Evolutionary conservation across 2,888 invertebrate genomes (phyloP).

Genomic region (Copidosoma aretas): DNA sequence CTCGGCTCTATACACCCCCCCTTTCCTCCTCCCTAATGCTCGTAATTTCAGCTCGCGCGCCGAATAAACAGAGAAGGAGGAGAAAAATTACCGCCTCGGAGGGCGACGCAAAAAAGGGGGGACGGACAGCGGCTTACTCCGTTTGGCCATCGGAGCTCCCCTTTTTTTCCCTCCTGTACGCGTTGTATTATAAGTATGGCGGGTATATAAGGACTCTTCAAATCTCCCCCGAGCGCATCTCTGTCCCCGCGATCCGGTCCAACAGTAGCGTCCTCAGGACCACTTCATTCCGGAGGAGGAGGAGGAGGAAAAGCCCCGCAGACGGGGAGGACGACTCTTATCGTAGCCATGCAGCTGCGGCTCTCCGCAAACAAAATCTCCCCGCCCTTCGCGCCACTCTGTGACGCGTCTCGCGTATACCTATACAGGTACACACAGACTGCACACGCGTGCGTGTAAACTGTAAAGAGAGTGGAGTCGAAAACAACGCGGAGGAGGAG

Average conservation of each 20-base stretch:
- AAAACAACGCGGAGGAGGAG: neutral
- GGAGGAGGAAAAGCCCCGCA: too few species aligned
- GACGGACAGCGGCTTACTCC: too few species aligned
- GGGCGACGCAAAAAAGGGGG: too few species aligned
- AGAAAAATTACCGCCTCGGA: too few species aligned
- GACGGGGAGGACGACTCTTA: conserved; percentile 10
- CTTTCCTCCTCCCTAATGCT: too few species aligned
- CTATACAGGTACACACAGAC: neutral
- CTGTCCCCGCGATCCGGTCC: neutral
- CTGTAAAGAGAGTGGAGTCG: neutral
- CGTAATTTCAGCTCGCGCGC: too few species aligned
- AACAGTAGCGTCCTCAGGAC: neutral
- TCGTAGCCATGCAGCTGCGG: conserved; percentile 29
- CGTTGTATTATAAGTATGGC: too few species aligned
- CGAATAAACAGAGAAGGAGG: too few species aligned
- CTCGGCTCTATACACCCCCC: too few species aligned
- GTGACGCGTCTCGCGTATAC: neutral
- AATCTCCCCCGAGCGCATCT: neutral
- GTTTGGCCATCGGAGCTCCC: too few species aligned
- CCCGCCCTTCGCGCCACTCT: neutral
- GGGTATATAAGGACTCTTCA: neutral
- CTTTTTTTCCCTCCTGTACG: too few species aligned
- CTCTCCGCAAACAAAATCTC: conserved; percentile 30
- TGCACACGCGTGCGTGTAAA: neutral
- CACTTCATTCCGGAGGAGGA: neutral